Base-by-base conservation (phyloP, 92 coral and sea anemone genomes). In the Montipora capitata region DNA sequence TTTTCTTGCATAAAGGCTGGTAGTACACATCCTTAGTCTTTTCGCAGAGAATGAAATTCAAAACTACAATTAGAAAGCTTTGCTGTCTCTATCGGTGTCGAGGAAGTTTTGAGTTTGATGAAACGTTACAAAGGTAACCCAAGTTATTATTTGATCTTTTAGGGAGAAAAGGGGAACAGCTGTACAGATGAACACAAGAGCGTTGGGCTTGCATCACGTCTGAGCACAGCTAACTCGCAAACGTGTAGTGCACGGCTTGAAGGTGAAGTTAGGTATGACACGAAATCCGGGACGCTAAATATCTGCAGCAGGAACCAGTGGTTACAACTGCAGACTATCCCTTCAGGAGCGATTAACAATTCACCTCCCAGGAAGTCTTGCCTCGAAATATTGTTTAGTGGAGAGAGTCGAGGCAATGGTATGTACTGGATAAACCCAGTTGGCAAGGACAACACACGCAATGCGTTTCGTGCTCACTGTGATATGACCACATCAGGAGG, bases 401-500 rank as follows among this genome's bases (percentile, higher is more conserved):
- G 98, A 15, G 98, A 95, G 75, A 88, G 96, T 69, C 90, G 83
- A 15, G 99, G 99, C 4, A 92, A 97, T 82, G 99, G 99, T 0
- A 92, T 94, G 90, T 97, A 97, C 93, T 97, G 99, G 99, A 82
- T 97, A 13, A 97, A 97, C 72, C 99, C 99, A 11, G 62, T 67
- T 16, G 98, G 94, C 17, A 89, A 77, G 8, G 93, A 87, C 18
- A 85, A 88, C 76, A 85, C 63, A 49, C 85, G 86, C 79, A 90
- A 97, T 84, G 91, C 98, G 7, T 96, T 97, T 81, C 95, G 98
- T 38, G 98, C 90, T 65, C 96, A 92, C 90, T 97, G 99, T 35
- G 99, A 97, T 84, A 97, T 97, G 99, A 94, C 96, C 4, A 97
- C 98, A 7, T 91, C 96, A 2, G 99, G 99, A 57, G 99, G 99